phyloP scores from a whole-genome alignment of 2,888 invertebrate genomes.

The Papilio elwesi region DNA sequence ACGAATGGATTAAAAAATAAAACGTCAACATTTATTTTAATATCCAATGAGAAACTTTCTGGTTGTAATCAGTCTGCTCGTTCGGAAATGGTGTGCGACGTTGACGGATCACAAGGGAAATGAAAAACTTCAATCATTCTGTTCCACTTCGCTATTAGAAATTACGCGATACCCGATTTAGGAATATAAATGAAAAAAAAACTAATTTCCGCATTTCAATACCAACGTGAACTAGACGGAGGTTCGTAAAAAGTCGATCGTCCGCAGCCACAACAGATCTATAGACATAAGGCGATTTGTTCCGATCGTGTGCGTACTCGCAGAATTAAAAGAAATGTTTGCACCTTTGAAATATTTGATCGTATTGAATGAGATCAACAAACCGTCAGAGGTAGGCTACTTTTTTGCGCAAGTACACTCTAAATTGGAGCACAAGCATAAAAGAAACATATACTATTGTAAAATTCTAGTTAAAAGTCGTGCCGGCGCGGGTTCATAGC shows the following conservation, averaged over 20 bases:
- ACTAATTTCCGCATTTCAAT: slow-evolving; percentile 28
- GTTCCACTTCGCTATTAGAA: slow-evolving; percentile 45
- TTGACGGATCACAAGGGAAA: slow-evolving; percentile 64
- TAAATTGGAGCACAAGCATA: slow-evolving; percentile 40
- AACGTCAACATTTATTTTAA: slow-evolving; percentile 37
- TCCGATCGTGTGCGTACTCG: slow-evolving; percentile 20
- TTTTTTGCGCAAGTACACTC: slow-evolving; percentile 36
- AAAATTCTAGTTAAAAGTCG: slow-evolving; percentile 57
- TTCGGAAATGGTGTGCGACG: slow-evolving; percentile 59
- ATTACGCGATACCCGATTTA: slow-evolving; percentile 33
- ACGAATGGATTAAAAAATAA: slow-evolving; percentile 24
- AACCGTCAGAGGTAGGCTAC: slow-evolving; percentile 34
- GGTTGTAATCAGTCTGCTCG: slow-evolving; percentile 42
- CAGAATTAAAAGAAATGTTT: slow-evolving; percentile 5
- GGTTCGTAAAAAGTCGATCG: slow-evolving; percentile 22
- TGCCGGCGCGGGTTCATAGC: slow-evolving; percentile 53
- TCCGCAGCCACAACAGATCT: slow-evolving; percentile 4
- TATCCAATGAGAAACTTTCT: slow-evolving; percentile 39
- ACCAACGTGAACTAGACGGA: slow-evolving; percentile 30
- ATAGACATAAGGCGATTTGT: slow-evolving; percentile 20
- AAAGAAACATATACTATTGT: slow-evolving; percentile 53
- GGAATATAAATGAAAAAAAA: slow-evolving; percentile 29
- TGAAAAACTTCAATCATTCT: slow-evolving; percentile 56
- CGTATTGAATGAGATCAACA: slow-evolving; percentile 35
- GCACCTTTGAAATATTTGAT: slow-evolving; percentile 16